Evolutionary conservation across 2,888 invertebrate species (phyloP).

Genomic region (Drosophila ustulata): DNA sequence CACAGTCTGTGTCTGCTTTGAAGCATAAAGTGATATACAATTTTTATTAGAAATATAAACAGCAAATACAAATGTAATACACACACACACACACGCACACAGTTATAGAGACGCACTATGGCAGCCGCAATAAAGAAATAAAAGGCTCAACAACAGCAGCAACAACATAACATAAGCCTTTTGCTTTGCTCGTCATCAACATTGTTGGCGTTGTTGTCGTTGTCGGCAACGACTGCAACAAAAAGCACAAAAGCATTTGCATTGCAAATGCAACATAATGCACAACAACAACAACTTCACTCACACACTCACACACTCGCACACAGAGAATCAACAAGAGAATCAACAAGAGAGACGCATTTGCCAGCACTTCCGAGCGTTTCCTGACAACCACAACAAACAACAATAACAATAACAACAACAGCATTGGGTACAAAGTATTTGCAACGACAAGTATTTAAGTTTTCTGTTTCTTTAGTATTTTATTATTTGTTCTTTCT

Average conservation of each 20-base stretch:
- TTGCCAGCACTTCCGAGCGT: conserved; percentile 68
- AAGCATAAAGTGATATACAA: conserved; percentile 73
- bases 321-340: conserved; percentile 10
- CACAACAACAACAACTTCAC: conserved; percentile 49
- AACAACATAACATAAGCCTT: conserved; percentile 61
- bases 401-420: conserved; percentile 32
- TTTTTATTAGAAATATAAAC: conserved; percentile 81
- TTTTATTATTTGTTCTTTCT: conserved; percentile 12
- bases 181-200: conserved; percentile 25
- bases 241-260: conserved; percentile 75
- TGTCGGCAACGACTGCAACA: conserved; percentile 58
- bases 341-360: conserved; percentile 33
- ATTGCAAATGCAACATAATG: conserved; percentile 76
- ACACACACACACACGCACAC: conserved; percentile 16
- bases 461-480: conserved; percentile 50
- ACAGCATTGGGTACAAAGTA: conserved; percentile 34
- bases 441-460: conserved; percentile 74
- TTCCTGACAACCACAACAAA: conserved; percentile 48
- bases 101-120: conserved; percentile 52
- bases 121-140: conserved; percentile 74
- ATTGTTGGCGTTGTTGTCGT: conserved; percentile 25
- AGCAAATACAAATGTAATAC: conserved; percentile 55
- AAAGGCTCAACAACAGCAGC: conserved; percentile 61
- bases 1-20: conserved; percentile 40
- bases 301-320: conserved; percentile 32